phyloP scores from a whole-genome alignment of 2,113 vertebrate species.

The Donacobius atricapilla region DNA sequence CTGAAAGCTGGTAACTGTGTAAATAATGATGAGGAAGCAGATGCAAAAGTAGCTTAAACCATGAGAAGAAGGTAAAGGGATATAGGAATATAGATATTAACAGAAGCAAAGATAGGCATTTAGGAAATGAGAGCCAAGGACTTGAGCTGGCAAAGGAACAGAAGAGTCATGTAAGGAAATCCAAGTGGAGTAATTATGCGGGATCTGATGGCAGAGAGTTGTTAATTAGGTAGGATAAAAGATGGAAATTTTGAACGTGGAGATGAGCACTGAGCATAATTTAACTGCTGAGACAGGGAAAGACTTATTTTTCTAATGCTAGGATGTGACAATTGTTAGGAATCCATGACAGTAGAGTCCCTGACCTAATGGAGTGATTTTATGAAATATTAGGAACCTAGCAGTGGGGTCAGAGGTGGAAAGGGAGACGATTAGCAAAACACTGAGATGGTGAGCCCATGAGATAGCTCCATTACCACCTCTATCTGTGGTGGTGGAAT shows the following conservation, averaged over 20 bases:
- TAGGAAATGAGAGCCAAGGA: slow-evolving; percentile 19
- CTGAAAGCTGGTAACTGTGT: not conserved
- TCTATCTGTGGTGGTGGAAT: not conserved
- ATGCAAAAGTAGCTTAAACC: not conserved
- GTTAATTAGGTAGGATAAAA: slow-evolving; percentile 26
- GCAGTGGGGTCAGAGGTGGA: not conserved
- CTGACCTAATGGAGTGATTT: not conserved
- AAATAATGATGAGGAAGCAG: slow-evolving; percentile 19
- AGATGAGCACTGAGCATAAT: not conserved
- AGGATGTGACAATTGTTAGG: not conserved
- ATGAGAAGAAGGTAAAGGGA: not conserved
- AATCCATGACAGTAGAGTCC: not conserved
- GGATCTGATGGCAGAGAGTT: slow-evolving; percentile 29
- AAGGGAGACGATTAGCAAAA: not conserved
- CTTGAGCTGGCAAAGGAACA: slow-evolving; percentile 23
- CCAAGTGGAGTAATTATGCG: slow-evolving; percentile 24
- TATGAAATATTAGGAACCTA: not conserved
- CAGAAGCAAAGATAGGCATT: slow-evolving; percentile 7
- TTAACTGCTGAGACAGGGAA: not conserved
- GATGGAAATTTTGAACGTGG: not conserved
- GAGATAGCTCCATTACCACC: not conserved
- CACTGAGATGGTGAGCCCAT: not conserved
- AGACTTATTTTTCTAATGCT: not conserved
- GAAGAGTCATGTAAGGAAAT: not conserved
- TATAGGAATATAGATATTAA: not conserved